Percentiles rank a stretch among this genome's conserved stretches.
Evolutionary conservation across 2,888 invertebrate species (phyloP).

Genomic region (Perithous albicinctus): DNA sequence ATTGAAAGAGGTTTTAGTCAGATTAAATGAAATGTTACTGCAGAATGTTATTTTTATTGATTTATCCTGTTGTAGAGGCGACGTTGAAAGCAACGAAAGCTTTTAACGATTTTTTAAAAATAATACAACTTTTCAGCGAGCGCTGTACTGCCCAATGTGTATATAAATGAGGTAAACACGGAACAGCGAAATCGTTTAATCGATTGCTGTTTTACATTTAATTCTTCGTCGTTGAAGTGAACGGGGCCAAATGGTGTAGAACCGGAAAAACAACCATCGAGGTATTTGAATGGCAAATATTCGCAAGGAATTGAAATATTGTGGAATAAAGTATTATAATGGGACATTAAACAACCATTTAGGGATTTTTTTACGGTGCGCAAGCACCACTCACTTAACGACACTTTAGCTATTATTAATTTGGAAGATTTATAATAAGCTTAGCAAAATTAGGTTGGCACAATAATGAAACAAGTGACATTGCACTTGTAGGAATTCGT

Average conservation of each 20-base stretch:
- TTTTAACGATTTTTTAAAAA: neutral
- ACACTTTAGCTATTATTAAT: too few relatives aligned
- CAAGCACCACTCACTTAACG: too few relatives aligned
- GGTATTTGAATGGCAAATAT: neutral
- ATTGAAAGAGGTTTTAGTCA: slow-evolving; percentile 5
- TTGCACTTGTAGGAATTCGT: too few relatives aligned
- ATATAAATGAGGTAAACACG: neutral
- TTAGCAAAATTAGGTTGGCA: too few relatives aligned
- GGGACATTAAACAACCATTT: too few relatives aligned
- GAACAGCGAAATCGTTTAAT: slow-evolving; percentile 6
- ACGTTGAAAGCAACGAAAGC: neutral
- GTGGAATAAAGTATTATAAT: too few relatives aligned
- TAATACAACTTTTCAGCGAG: neutral
- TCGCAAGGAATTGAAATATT: neutral
- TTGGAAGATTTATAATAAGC: too few relatives aligned
- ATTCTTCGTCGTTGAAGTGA: neutral
- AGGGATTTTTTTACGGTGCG: too few relatives aligned
- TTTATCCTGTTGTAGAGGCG: neutral
- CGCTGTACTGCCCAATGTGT: neutral
- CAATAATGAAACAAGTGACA: too few relatives aligned
- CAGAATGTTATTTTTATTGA: slow-evolving; percentile 4
- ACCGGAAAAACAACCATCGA: neutral
- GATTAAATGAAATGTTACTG: slow-evolving; percentile 24
- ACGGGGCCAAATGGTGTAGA: neutral
- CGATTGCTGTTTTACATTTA: neutral